Evolutionary conservation across 92 coral and sea anemone species (phyloP), one percentile per base, ranked within the genome.

Genomic region (Pocillopora meandrina): DNA sequence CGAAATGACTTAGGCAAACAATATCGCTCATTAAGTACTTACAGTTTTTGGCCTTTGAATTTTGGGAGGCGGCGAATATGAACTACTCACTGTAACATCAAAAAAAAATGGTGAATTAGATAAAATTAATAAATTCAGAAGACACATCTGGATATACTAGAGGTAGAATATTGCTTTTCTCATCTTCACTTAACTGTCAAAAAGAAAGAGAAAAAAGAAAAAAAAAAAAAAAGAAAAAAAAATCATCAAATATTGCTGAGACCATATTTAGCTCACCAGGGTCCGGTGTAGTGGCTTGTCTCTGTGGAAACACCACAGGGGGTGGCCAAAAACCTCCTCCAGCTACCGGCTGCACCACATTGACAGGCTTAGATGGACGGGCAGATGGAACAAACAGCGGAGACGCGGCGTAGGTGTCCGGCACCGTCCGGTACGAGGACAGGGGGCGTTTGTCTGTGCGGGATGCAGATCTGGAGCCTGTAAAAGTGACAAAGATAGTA

Each of bases 281-380:
- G 56, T 91, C 95, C 12, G 95, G 95, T 34, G 95, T 88, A 71
- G 88, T 79, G 11, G 79, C 89, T 75, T 88, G 83, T 56, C 93
- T 78, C 31, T 81, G 83, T 18, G 91, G 93, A 26, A 90, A 93
- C 58, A 77, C 20, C 14, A 90, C 91, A 58, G 91, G 80, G 13
- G 98, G 95, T 7, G 96, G 96, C 98, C 98, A 91, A 20, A 87
- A 76, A 17, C 91, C 93, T 12, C 95, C 98, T 65, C 93, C 90
- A 3, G 73, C 26, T 36, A 69, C 35, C 23, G 90, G 97, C 64
- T 74, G 82, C 36, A 80, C 80, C 12, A 90, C 88, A 65, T 75
- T 63, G 12, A 84, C 71, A 19, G 89, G 79, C 74, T 80, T 86
- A 12, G 88, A 42, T 26, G 85, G 74, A 76, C 88, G 87, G 83